Conservation (phyloP, 2,797 vertebrate genomes). For the Iguana delicatissima region DNA sequence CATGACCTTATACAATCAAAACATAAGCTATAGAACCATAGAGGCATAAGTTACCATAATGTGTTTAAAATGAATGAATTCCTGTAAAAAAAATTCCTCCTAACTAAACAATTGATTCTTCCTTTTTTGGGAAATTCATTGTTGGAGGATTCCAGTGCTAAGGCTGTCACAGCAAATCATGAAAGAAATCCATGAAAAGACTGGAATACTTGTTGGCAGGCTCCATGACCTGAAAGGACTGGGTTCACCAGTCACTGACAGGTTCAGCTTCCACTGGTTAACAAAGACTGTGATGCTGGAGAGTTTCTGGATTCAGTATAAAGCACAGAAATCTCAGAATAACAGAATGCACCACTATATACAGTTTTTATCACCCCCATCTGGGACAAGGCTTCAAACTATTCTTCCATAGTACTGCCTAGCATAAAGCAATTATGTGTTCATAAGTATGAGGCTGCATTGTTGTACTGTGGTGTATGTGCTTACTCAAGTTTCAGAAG, state of each 20-base stretch:
- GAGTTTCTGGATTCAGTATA: background rate
- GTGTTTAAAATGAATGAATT: background rate
- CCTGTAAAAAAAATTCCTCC: background rate
- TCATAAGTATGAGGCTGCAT: background rate
- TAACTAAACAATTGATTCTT: conserved; percentile 10
- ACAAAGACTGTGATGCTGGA: background rate
- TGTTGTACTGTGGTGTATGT: background rate
- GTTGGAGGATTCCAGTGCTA: conserved; percentile 52
- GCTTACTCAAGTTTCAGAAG: background rate
- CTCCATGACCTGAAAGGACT: conserved; percentile 21
- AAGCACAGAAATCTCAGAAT: background rate
- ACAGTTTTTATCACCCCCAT: background rate
- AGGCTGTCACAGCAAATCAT: conserved; percentile 25
- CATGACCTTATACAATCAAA: background rate
- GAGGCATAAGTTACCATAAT: background rate
- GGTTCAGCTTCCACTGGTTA: conserved; percentile 5
- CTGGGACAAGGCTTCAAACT: background rate
- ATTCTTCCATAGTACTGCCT: background rate
- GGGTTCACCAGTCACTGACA: conserved; percentile 30
- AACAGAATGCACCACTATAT: background rate
- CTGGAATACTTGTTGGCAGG: conserved; percentile 15
- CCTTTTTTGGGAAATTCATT: conserved; percentile 18
- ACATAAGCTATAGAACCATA: background rate
- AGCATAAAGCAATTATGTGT: background rate
- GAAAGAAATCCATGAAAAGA: background rate